Conservation (phyloP, 2,113 vertebrate species). For the Tretioscincus oriximinensis region DNA sequence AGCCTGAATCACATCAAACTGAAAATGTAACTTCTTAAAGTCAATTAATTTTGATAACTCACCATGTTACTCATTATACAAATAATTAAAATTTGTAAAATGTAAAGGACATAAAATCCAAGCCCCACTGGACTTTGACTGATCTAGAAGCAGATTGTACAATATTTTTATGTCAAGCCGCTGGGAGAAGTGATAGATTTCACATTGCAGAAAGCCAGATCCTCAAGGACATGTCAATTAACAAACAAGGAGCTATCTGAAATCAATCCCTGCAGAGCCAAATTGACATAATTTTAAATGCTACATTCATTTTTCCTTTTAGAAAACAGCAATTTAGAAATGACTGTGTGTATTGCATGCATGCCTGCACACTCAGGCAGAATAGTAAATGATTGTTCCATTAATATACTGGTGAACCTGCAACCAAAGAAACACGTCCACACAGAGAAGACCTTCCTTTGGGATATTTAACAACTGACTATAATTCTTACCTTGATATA, state of each 20-base stretch:
- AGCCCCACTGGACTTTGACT: slow-evolving; percentile 29
- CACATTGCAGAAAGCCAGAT: slow-evolving; percentile 51
- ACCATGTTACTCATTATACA: slow-evolving; percentile 43
- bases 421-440: not conserved
- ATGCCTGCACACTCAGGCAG: not conserved
- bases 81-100: slow-evolving; percentile 21
- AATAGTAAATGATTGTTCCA: not conserved
- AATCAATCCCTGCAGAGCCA: slow-evolving; percentile 59
- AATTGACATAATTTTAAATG: slow-evolving; percentile 50
- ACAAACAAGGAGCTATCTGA: slow-evolving; percentile 51
- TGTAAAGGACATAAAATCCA: slow-evolving; percentile 48
- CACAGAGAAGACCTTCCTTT: not conserved
- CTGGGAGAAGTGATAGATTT: slow-evolving; percentile 41
- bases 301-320: slow-evolving; percentile 39
- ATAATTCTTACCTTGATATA: not conserved
- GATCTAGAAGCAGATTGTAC: slow-evolving; percentile 47
- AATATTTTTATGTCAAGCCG: slow-evolving; percentile 48
- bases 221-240: slow-evolving; percentile 63
- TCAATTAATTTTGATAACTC: slow-evolving; percentile 48
- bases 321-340: not conserved
- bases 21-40: slow-evolving; percentile 34
- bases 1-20: slow-evolving; percentile 39
- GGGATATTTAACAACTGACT: not conserved
- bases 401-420: not conserved
- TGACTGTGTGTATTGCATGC: not conserved